Conservation (phyloP, 2,888 invertebrate genomes). For the Hipparchia semele region DNA sequence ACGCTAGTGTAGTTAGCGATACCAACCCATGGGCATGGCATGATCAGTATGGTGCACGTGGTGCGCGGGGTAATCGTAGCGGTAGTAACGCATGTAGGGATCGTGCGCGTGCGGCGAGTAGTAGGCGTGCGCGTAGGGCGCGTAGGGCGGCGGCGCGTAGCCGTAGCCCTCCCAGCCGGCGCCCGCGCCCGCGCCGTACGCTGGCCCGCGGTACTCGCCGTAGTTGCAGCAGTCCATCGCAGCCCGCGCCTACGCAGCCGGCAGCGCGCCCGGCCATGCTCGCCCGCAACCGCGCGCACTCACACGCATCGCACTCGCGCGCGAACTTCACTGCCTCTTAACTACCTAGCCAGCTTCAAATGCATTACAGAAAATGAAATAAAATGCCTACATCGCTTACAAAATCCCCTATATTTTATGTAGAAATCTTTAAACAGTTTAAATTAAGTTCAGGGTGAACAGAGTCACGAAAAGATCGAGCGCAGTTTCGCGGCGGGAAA, state of each 20-base stretch:
- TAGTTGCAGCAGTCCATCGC: slow-evolving; percentile 81
- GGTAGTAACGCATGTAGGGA: slow-evolving; percentile 75
- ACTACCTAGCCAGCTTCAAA: slow-evolving; percentile 25
- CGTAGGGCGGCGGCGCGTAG: slow-evolving; percentile 60
- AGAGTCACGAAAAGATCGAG: slow-evolving; percentile 56
- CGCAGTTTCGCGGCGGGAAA: slow-evolving; percentile 76
- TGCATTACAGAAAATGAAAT: slow-evolving; percentile 35
- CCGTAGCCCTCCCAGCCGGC: slow-evolving; percentile 63
- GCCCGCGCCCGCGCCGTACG: slow-evolving; percentile 61
- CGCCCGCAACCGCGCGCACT: slow-evolving; percentile 57
- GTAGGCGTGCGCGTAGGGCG: slow-evolving; percentile 56
- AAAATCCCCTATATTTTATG: neutral
- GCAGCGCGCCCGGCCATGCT: slow-evolving; percentile 63
- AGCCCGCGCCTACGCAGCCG: slow-evolving; percentile 61
- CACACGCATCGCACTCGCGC: slow-evolving; percentile 57
- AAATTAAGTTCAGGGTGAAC: slow-evolving; percentile 32
- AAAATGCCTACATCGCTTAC: slow-evolving; percentile 24
- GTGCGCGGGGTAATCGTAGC: slow-evolving; percentile 73
- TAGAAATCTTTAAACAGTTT: slow-evolving; percentile 21
- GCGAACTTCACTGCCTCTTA: slow-evolving; percentile 33
- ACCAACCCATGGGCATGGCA: slow-evolving; percentile 74
- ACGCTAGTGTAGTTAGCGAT: slow-evolving; percentile 11
- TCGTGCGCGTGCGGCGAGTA: slow-evolving; percentile 62
- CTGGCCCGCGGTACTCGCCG: slow-evolving; percentile 72
- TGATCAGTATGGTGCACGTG: slow-evolving; percentile 73